These are phyloP conservation scores for Phalanger gymnotis DNA, from an alignment of 2,797 vertebrate genomes.

Conservation along the genomic window DNA sequence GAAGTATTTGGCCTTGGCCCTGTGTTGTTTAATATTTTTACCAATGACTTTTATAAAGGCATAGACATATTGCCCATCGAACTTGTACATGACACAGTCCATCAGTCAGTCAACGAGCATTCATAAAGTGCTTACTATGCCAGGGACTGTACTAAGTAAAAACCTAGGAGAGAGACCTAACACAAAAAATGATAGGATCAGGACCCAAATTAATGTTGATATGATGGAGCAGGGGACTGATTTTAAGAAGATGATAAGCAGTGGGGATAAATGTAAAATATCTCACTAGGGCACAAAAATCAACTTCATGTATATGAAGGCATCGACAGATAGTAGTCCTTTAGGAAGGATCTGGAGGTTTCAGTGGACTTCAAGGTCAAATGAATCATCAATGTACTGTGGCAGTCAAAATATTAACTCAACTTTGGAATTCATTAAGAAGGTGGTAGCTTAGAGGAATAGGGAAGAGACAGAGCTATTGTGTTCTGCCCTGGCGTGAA, in stretches of 20 bases:
- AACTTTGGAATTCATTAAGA: background rate
- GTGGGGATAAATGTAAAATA: background rate
- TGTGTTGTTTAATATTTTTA: background rate
- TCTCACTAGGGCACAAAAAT: background rate
- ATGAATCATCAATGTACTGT: background rate
- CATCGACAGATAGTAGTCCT: background rate
- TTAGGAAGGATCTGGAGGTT: background rate
- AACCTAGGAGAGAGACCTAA: too few species aligned
- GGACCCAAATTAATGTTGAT: background rate
- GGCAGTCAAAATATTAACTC: background rate
- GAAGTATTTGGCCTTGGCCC: background rate
- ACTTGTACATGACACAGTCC: background rate
- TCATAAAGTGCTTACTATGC: background rate
- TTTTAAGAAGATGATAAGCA: background rate
- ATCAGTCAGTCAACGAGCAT: background rate
- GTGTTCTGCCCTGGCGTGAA: background rate
- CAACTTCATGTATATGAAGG: background rate
- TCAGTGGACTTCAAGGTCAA: background rate
- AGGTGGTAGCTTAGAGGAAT: background rate
- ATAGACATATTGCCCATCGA: background rate
- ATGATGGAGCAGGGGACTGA: background rate
- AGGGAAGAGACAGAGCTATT: background rate
- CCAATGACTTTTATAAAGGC: background rate
- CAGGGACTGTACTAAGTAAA: background rate
- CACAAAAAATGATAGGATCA: background rate